Conservation (phyloP, 1,140 invertebrate genomes). For the Zaprionus davidi region DNA sequence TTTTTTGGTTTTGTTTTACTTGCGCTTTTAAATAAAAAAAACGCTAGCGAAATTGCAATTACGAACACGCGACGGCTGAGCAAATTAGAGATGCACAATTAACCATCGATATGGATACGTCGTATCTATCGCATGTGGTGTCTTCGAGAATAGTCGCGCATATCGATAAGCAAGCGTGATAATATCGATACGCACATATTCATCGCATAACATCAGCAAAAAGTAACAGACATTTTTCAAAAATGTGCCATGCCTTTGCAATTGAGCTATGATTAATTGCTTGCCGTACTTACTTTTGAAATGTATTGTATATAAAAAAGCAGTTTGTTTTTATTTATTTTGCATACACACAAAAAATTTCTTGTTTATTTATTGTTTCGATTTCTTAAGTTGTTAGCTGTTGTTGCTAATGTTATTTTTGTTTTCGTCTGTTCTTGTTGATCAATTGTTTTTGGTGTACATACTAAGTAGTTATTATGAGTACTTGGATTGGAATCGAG, state of each 20-base stretch:
- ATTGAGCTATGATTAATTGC: background rate
- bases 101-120: conserved; percentile 10
- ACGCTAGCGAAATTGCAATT: conserved; percentile 54
- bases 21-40: conserved; percentile 41
- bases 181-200: background rate
- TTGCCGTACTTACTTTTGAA: background rate
- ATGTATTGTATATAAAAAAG: background rate
- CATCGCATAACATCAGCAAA: background rate
- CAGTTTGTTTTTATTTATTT: conserved; percentile 32
- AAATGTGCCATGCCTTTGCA: no score
- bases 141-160: background rate
- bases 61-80: conserved; percentile 60
- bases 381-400: conserved; percentile 45
- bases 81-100: conserved; percentile 41
- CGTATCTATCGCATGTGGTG: background rate
- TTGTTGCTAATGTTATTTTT: conserved; percentile 23
- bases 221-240: background rate
- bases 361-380: conserved; percentile 70
- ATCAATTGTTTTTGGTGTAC: conserved; percentile 48
- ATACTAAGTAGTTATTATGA: conserved; percentile 32
- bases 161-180: conserved; percentile 8
- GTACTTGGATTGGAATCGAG: conserved; percentile 33
- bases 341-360: conserved; percentile 75
- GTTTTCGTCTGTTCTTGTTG: conserved; percentile 38
- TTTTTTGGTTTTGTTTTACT: conserved; percentile 18